phyloP scores from a whole-genome alignment of 2,888 invertebrate genomes.

The Stramonita haemastoma region DNA sequence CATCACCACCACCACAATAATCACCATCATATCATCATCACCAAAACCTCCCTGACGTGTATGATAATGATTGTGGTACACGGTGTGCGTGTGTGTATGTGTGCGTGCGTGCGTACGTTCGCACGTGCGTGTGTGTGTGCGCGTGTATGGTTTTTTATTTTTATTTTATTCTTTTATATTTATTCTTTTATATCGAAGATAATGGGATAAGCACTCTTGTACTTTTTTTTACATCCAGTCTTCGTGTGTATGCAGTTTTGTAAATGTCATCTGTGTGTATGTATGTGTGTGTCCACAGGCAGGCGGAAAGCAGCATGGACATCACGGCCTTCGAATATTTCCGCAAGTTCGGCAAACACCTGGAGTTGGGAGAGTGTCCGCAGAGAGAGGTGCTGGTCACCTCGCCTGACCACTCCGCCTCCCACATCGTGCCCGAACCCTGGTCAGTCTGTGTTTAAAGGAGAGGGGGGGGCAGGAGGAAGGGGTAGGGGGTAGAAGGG shows the following conservation, averaged over 20 bases:
- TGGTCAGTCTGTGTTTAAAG: slow-evolving; percentile 38
- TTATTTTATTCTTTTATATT: no score
- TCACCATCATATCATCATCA: background rate
- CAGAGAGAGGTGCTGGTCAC: slow-evolving; percentile 47
- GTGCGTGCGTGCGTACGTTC: no score
- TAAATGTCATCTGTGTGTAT: no score
- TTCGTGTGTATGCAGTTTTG: no score
- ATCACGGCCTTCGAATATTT: slow-evolving; percentile 62
- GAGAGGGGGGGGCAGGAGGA: background rate
- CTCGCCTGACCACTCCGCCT: slow-evolving; percentile 28
- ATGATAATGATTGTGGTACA: background rate
- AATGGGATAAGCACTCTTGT: no score
- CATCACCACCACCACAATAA: background rate
- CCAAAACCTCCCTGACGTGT: background rate
- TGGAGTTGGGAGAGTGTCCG: slow-evolving; percentile 58
- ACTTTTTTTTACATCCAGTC: no score
- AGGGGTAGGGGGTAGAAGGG: background rate
- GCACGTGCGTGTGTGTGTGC: no score
- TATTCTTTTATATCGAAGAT: no score
- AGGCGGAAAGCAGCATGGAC: slow-evolving; percentile 51
- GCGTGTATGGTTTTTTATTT: no score
- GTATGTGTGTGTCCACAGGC: background rate
- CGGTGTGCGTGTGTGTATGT: no score
- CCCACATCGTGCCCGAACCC: slow-evolving; percentile 42
- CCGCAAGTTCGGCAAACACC: slow-evolving; percentile 50